These are phyloP conservation scores for Eueides isabella DNA, from an alignment of 1,140 invertebrate genomes.

Conservation along the genomic window DNA sequence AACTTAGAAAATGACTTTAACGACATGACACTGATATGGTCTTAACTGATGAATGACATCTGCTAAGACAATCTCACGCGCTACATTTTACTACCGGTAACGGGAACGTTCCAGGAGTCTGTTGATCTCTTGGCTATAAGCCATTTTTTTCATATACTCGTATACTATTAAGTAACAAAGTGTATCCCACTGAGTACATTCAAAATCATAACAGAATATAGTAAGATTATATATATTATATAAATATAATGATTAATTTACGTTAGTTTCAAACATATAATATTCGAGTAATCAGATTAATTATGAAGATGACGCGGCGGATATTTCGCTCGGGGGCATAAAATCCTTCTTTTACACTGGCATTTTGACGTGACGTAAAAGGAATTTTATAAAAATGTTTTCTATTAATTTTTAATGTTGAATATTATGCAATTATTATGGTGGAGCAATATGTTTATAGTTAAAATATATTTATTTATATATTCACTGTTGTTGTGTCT, in stretches of 20 bases:
- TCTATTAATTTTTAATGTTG: too few species aligned
- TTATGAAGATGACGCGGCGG: conserved; percentile 15
- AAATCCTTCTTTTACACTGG: conserved; percentile 6
- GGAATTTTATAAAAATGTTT: conserved; percentile 9
- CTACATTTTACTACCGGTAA: too few species aligned
- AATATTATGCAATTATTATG: not conserved
- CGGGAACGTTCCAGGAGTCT: too few species aligned
- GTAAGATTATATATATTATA: not conserved
- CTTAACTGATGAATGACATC: too few species aligned
- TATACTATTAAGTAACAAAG: not conserved
- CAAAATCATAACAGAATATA: not conserved
- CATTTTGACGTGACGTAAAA: not conserved
- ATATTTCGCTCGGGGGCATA: not conserved
- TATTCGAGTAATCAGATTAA: conserved; percentile 17
- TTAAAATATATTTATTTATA: too few species aligned
- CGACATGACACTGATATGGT: too few species aligned
- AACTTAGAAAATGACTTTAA: too few species aligned
- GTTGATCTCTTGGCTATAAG: too few species aligned
- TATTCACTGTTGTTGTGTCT: too few species aligned
- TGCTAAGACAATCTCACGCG: too few species aligned
- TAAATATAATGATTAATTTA: not conserved
- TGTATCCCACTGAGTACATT: not conserved
- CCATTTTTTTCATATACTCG: too few species aligned
- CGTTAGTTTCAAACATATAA: not conserved
- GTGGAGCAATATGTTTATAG: too few species aligned